These are phyloP conservation scores for Nomada goodeniana DNA, from an alignment of 2,888 invertebrate genomes.

Conservation along the genomic window DNA sequence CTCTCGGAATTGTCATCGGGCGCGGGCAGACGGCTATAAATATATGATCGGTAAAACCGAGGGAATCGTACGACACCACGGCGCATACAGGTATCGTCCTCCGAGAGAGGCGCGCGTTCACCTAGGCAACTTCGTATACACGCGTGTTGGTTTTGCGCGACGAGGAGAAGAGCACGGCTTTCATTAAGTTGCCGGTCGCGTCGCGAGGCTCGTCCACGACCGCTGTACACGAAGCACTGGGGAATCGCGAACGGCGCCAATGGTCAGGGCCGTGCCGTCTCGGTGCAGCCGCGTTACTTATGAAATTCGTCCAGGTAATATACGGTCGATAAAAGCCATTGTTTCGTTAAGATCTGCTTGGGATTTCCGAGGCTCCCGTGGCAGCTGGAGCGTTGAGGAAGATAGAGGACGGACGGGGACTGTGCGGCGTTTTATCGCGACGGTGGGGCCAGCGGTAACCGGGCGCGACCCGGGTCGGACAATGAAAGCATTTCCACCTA, in stretches of 20 bases:
- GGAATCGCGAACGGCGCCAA: constrained; percentile 38
- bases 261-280: constrained; percentile 33
- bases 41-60: constrained; percentile 9
- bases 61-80: background rate
- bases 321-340: background rate
- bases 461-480: background rate
- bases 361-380: background rate
- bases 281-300: background rate
- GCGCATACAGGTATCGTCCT: background rate
- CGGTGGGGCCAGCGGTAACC: too few relatives aligned
- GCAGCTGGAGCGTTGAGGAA: background rate
- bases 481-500: constrained; percentile 39
- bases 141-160: constrained; percentile 25
- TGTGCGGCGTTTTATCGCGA: background rate
- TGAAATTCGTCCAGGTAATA: constrained; percentile 5
- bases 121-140: background rate
- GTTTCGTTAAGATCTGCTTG: constrained; percentile 12
- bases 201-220: constrained; percentile 13
- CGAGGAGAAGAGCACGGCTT: constrained; percentile 8
- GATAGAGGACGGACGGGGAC: too few relatives aligned
- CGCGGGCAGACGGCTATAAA: background rate
- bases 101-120: background rate
- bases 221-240: background rate
- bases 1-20: constrained; percentile 45
- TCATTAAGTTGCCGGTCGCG: constrained; percentile 56